A percentile compares a stretch with the other conserved stretches of the same genome.
These are phyloP conservation scores for Aegypius monachus DNA, from an alignment of 2,113 vertebrate species.

Conservation along the genomic window DNA sequence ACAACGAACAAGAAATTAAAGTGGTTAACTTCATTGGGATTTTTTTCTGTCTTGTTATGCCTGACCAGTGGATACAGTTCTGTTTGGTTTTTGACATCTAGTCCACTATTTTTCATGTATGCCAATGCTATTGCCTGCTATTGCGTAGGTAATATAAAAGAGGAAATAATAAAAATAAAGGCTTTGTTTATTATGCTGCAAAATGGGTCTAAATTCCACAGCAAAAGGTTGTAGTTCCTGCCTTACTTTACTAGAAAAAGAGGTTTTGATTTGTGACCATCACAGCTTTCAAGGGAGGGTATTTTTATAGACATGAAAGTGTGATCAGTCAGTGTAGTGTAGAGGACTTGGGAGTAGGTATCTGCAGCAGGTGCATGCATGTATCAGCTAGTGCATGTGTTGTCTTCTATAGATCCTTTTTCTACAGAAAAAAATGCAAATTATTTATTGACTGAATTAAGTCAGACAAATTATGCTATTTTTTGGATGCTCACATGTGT, in stretches of 20 bases:
- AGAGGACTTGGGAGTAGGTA: background rate
- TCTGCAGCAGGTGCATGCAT: background rate
- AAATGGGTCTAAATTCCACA: background rate
- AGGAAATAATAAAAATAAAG: background rate
- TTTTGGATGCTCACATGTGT: background rate
- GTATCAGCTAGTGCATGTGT: no score
- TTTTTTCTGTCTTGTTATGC: background rate
- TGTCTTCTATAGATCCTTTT: background rate
- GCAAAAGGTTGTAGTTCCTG: background rate
- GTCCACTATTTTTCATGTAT: background rate
- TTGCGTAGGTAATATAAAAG: background rate
- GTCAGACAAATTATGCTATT: background rate
- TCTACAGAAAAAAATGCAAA: background rate
- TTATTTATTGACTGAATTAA: background rate
- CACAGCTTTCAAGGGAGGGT: background rate
- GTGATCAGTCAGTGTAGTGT: no score
- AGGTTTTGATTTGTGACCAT: background rate
- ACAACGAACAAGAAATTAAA: background rate
- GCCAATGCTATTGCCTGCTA: background rate
- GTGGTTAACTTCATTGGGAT: background rate
- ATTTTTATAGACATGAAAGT: background rate
- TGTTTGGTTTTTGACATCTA: background rate
- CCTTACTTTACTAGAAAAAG: background rate
- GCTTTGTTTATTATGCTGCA: background rate
- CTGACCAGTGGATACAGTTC: background rate